Evolutionary conservation across 2,888 invertebrate genomes (phyloP).

Genomic region (Trypoxylon attenuatum): DNA sequence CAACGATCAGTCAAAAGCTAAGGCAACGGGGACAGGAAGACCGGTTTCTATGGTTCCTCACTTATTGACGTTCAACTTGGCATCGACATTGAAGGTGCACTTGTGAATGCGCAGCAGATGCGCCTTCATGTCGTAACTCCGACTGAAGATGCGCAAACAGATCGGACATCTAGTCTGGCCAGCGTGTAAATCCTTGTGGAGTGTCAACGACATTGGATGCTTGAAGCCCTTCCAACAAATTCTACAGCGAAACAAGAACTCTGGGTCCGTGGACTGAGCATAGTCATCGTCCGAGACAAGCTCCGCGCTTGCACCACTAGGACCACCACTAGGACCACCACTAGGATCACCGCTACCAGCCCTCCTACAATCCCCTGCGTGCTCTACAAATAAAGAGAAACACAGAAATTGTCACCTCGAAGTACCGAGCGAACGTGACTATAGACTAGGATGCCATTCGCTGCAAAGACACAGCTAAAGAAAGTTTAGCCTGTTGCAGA

Average conservation of each 20-base stretch:
- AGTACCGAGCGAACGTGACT: no score
- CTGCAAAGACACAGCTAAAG: no score
- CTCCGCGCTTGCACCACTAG: constrained; percentile 60
- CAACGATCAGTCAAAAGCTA: not conserved
- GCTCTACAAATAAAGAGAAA: constrained; percentile 70
- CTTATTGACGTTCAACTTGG: constrained; percentile 54
- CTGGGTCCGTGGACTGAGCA: constrained; percentile 74
- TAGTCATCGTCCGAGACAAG: constrained; percentile 66
- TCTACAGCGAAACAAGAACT: constrained; percentile 79
- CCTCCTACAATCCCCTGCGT: constrained; percentile 59
- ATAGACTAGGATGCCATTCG: no score
- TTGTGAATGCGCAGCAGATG: constrained; percentile 79
- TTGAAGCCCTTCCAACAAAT: constrained; percentile 80
- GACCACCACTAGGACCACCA: constrained; percentile 55
- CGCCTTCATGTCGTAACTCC: constrained; percentile 80
- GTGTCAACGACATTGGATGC: constrained; percentile 79
- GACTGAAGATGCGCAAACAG: constrained; percentile 79
- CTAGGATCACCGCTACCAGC: constrained; percentile 28
- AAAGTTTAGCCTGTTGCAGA: no score
- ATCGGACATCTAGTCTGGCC: constrained; percentile 81
- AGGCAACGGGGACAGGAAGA: not conserved
- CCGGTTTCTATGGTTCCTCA: constrained; percentile 25
- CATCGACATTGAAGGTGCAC: constrained; percentile 64
- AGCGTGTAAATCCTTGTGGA: constrained; percentile 80
- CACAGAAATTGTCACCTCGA: constrained; percentile 56